Evolutionary conservation across 1,140 invertebrate species (phyloP).

Genomic region (Leptinotarsa defecta): DNA sequence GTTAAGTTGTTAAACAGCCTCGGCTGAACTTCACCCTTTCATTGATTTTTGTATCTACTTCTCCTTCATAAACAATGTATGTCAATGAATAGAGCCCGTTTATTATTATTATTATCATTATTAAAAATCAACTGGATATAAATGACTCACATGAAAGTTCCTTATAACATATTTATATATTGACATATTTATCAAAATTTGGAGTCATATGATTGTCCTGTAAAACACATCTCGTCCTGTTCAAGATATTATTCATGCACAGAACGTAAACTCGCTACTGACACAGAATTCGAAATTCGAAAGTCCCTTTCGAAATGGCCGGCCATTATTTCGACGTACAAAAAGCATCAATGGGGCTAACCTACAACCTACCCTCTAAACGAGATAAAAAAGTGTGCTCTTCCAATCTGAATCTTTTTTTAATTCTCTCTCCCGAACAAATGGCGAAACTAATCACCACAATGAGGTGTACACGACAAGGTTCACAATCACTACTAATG

Average conservation of each 20-base stretch:
- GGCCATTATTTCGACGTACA: slow-evolving; percentile 15
- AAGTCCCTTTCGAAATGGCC: slow-evolving; percentile 5
- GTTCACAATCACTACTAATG: slow-evolving; percentile 54
- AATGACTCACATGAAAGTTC: no score
- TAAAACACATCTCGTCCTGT: neutral
- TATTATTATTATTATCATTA: no score
- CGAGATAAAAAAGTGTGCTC: slow-evolving; percentile 39
- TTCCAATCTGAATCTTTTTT: slow-evolving; percentile 41
- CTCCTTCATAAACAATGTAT: no score
- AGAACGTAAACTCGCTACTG: slow-evolving; percentile 10
- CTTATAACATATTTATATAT: no score
- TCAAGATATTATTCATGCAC: slow-evolving; percentile 20
- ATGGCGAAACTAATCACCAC: slow-evolving; percentile 27
- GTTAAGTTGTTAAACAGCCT: no score
- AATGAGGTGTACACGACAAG: slow-evolving; percentile 34
- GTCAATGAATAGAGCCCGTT: no score
- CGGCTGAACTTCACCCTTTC: no score
- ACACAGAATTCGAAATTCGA: slow-evolving; percentile 11
- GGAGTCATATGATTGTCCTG: no score
- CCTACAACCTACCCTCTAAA: slow-evolving; percentile 33
- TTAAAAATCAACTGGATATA: no score
- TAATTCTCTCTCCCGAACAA: slow-evolving; percentile 27
- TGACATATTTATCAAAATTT: no score
- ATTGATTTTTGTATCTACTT: no score
- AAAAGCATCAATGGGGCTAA: slow-evolving; percentile 18